Evolutionary conservation across 2,888 invertebrate genomes (phyloP), one percentile per base, ranked within the genome.

Genomic region (Pemphredon lugubris): DNA sequence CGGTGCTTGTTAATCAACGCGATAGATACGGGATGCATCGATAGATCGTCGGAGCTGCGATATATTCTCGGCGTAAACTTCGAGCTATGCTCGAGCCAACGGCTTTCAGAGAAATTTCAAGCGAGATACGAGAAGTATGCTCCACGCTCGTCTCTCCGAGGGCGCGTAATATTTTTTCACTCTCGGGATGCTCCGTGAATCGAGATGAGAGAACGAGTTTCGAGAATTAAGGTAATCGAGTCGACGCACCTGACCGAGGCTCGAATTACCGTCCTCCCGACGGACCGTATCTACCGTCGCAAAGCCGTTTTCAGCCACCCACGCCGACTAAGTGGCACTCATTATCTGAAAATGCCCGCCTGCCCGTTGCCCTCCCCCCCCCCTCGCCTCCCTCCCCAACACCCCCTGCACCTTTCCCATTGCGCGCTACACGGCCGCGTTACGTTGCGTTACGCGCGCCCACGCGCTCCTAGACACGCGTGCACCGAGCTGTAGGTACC

Each of bases 211-310:
- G 76, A 81, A 81, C 81, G 70, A 81, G 81, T 81, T 78, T 78
- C 61, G 81, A 74, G 81, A 74, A 81, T 81, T 81, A 81, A 81
- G 81, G 79, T 81, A 81, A 81, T 74, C 76, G 81, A 81, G 75
- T 71, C 61, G 75, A 57, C 55, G 81, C 81, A 81, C 81, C 81
- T 81, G 81, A 81, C 71, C 76, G 68, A 58, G 67, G 66, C 61
- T 78, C 79, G 77, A 75, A 72, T 78, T 78, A 78, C 75, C 55
- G 59, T 47, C 61, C 39, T 18, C 13, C 45, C 40, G 60, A 44
- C 16, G 44, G 14, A 30, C 13, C 40, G 55, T 63, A 69, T 77
- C 65, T 61, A 47, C 40, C 48, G 60, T 70, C 7, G 47, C 72
- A 64, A n/a, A 32, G 44, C 48, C 69, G 72, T 78, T 75, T 81